Base-by-base conservation (phyloP, 2,797 vertebrate genomes). In the Danio choprae region DNA sequence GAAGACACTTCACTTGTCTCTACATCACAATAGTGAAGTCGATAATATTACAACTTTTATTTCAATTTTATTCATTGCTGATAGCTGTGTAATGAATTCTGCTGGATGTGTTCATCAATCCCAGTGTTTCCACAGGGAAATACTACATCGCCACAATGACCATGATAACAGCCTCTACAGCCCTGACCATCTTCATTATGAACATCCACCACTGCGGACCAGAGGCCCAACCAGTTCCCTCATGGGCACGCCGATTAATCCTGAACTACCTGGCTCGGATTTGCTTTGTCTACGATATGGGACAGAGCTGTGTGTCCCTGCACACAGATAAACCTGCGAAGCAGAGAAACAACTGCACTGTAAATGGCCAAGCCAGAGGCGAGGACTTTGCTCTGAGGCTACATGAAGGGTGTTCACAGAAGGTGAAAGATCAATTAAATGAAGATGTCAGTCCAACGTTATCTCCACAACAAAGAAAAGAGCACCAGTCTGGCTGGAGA, bases 111-210 rank as follows among this genome's bases (percentile, higher is more conserved):
- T 41, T 60, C 0, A 55, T 65, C 7, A 13, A 8, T 4, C 50
- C 44, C 56, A 16, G 29, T 67, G 36, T 60, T 38, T 77, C 50
- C 55, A 69, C 87, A 98, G 96, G 96, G 40, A 98, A 98, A 80
- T 98, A 98, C 89, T 98, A 97, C 90, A 96, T 98, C 0, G 95
- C 96, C 59, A 97, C 96, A 46, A 98, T 98, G 96, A 95, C 94
- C n/a, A 95, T 98, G 95, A 95, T 97, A 77, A 96, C 96, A 0
- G 94, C 95, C 46, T 98, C 96, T 15, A 98, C 96, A 0, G 95
- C 96, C 0, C 87, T 97, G 75, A 97, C 96, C 81, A 97, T 97
- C 89, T 96, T 98, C 87, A 95, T 97, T 88, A 96, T 97, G 95
- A 97, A 95, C 81, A 87, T 97, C 44, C 96, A 98, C 87, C 96